Conservation (phyloP, 2,888 invertebrate species). For the Palloptera scutellata region DNA sequence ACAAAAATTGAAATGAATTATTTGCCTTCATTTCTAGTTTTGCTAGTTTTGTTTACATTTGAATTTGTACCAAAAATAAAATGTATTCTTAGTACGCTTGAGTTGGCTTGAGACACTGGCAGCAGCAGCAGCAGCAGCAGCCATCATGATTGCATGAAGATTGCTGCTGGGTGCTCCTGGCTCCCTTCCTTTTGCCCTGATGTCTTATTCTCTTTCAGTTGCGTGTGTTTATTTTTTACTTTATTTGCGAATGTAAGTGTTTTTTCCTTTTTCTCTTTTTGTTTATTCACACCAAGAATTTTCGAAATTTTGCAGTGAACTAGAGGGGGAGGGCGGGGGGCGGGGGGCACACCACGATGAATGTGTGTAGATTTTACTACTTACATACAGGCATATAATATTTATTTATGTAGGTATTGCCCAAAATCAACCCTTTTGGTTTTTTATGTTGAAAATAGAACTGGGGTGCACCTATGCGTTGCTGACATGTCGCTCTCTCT, state of each 20-base stretch:
- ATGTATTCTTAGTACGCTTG: constrained; percentile 17
- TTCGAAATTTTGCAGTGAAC: neutral
- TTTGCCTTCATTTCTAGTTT: constrained; percentile 25
- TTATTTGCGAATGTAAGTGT: neutral
- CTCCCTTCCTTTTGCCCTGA: constrained; percentile 1
- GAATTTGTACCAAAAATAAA: constrained; percentile 27
- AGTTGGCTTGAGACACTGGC: constrained; percentile 13
- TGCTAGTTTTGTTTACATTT: constrained; percentile 27
- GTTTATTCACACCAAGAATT: neutral
- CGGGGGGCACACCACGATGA: no score
- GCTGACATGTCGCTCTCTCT: no score
- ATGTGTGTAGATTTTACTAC: no score
- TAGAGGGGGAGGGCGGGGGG: neutral
- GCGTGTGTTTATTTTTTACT: neutral
- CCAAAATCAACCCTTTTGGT: no score
- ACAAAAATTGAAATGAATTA: constrained; percentile 28
- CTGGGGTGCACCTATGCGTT: neutral
- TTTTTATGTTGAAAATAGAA: neutral
- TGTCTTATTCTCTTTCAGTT: neutral
- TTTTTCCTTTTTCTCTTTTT: neutral
- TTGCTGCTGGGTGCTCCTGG: neutral
- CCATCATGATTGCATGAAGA: neutral
- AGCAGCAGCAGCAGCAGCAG: neutral
- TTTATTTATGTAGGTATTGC: no score
- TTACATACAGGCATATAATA: no score